Percentiles rank a stretch among this genome's conserved stretches.
Evolutionary conservation across 2,888 invertebrate species (phyloP).

Genomic region (Polydrusus pterygomalis): DNA sequence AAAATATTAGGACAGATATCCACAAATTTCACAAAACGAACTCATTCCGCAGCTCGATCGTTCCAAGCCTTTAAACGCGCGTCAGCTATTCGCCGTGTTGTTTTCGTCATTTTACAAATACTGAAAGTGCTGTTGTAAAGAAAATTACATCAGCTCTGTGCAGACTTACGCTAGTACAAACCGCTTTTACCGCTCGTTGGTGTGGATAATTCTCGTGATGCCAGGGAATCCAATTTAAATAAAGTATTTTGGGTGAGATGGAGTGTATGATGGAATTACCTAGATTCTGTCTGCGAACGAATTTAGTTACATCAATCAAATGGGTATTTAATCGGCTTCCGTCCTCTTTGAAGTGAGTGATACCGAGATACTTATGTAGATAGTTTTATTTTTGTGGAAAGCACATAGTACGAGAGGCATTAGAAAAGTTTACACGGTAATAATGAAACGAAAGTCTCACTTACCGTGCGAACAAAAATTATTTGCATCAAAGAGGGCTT

Average conservation of each 20-base stretch:
- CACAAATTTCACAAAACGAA: not conserved
- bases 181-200: constrained; percentile 16
- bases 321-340: not conserved
- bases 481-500: no score
- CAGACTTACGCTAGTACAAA: not conserved
- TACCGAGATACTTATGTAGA: not conserved
- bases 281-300: constrained; percentile 15
- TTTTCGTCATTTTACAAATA: constrained; percentile 16
- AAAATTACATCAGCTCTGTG: constrained; percentile 21
- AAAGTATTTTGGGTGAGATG: constrained; percentile 29
- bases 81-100: constrained; percentile 8
- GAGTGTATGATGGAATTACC: constrained; percentile 31
- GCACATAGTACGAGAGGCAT: no score
- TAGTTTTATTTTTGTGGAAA: constrained; percentile 3
- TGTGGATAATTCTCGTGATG: constrained; percentile 27
- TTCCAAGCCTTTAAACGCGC: constrained; percentile 1
- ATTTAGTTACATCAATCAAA: constrained; percentile 20
- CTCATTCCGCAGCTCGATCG: not conserved
- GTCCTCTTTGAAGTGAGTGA: not conserved
- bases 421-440: no score
- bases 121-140: constrained; percentile 7
- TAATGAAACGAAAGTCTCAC: no score
- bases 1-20: not conserved
- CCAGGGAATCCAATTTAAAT: constrained; percentile 29
- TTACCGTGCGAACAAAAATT: no score